Evolutionary conservation across 2,113 vertebrate species (phyloP).

Genomic region (Castor canadensis): DNA sequence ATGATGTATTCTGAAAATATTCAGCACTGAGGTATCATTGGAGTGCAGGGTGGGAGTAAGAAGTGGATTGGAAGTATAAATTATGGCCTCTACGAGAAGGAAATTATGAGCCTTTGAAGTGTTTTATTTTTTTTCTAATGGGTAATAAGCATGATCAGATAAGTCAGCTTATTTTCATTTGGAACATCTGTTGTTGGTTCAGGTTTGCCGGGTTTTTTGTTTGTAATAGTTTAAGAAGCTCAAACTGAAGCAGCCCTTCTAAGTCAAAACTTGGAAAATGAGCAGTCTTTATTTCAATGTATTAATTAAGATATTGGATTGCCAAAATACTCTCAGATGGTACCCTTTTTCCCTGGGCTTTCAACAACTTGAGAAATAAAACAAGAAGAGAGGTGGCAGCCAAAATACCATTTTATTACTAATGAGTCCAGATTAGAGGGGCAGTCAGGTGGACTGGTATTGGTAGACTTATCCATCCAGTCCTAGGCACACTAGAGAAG

Average conservation of each 20-base stretch:
- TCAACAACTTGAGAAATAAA: conserved; percentile 50
- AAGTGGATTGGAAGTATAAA: not conserved
- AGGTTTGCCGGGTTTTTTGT: conserved; percentile 28
- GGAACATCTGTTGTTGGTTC: conserved; percentile 59
- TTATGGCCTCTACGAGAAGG: not conserved
- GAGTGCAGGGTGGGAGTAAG: not conserved
- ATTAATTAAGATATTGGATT: conserved; percentile 44
- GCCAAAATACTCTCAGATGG: not conserved
- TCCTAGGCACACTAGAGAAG: not conserved
- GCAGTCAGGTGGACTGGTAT: not conserved
- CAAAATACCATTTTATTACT: not conserved
- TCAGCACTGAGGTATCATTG: not conserved
- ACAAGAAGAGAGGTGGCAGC: not conserved
- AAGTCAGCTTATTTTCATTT: conserved; percentile 66
- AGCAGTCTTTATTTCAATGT: not conserved
- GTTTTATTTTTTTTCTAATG: not conserved
- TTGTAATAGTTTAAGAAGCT: conserved; percentile 57
- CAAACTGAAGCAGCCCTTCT: conserved; percentile 40
- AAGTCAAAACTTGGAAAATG: conserved; percentile 48
- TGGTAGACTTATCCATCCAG: not conserved
- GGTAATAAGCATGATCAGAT: conserved; percentile 30
- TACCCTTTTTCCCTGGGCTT: not conserved
- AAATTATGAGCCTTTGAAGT: conserved; percentile 33
- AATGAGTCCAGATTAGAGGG: not conserved
- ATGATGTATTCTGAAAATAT: conserved; percentile 35